Evolutionary conservation across 2,888 invertebrate species (phyloP).

Genomic region (Apocheima hispidaria): DNA sequence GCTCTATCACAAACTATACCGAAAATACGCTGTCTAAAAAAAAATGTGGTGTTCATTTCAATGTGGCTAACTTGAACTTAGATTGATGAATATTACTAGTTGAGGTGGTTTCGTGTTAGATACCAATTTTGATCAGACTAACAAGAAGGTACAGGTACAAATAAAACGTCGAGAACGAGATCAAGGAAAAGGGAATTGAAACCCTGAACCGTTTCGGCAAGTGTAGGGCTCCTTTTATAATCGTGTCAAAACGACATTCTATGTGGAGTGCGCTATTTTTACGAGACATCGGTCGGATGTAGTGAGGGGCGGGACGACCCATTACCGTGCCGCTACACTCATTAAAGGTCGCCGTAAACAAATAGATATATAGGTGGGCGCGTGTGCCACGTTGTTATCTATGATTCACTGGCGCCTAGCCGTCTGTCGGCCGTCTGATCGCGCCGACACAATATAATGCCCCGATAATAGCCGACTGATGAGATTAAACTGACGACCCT

Average conservation of each 20-base stretch:
- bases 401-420: conserved; percentile 84
- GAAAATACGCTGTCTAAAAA: neutral
- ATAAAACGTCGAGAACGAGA: neutral
- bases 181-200: conserved; percentile 1
- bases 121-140: neutral
- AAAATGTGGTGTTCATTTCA: neutral
- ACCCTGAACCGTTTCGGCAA: neutral
- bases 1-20: conserved; percentile 21
- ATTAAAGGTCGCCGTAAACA: conserved; percentile 81
- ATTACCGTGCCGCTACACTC: conserved; percentile 70
- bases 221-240: neutral
- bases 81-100: neutral
- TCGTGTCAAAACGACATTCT: conserved; percentile 9
- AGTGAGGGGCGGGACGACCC: conserved; percentile 63
- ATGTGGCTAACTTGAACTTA: neutral
- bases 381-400: conserved; percentile 76
- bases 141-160: neutral
- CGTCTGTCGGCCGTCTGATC: conserved; percentile 80
- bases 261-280: conserved; percentile 60
- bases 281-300: conserved; percentile 57
- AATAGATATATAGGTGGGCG: conserved; percentile 78
- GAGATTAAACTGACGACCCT: conserved; percentile 74
- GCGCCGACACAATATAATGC: conserved; percentile 73
- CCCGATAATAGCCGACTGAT: conserved; percentile 76
- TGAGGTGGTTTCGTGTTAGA: neutral